phyloP scores from a whole-genome alignment of 2,888 invertebrate genomes.

The Aromia moschata region DNA sequence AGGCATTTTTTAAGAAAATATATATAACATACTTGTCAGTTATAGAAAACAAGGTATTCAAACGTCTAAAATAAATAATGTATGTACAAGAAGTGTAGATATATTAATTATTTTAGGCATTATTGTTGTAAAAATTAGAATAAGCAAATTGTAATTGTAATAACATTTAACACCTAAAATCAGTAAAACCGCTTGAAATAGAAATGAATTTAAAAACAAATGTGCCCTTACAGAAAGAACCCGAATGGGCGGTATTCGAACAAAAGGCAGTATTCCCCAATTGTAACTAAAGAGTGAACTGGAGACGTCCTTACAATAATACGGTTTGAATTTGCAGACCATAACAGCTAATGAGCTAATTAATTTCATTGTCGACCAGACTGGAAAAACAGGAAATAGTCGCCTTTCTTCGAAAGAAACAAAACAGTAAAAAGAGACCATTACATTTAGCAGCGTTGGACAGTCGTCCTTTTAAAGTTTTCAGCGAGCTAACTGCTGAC shows the following conservation, averaged over 20 bases:
- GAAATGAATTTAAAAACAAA: too few relatives aligned
- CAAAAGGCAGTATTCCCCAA: background rate
- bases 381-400: background rate
- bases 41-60: too few relatives aligned
- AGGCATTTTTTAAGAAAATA: too few relatives aligned
- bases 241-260: too few relatives aligned
- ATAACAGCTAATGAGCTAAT: background rate
- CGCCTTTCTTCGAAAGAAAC: background rate
- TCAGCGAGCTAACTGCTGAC: too few relatives aligned
- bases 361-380: background rate
- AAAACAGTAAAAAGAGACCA: slow-evolving; percentile 1
- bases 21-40: too few relatives aligned
- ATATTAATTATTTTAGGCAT: too few relatives aligned
- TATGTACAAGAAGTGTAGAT: too few relatives aligned
- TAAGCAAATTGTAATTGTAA: background rate
- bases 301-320: background rate
- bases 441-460: background rate
- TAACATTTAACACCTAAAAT: too few relatives aligned
- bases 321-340: background rate
- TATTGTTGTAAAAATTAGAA: background rate
- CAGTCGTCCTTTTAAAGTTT: background rate
- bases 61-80: too few relatives aligned
- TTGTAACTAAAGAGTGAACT: background rate
- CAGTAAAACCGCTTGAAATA: too few relatives aligned
- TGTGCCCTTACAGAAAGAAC: too few relatives aligned